Percentiles rank a stretch among this genome's conserved stretches.
These are phyloP conservation scores for Papilio gigon DNA, from an alignment of 2,888 invertebrate genomes.

Conservation along the genomic window DNA sequence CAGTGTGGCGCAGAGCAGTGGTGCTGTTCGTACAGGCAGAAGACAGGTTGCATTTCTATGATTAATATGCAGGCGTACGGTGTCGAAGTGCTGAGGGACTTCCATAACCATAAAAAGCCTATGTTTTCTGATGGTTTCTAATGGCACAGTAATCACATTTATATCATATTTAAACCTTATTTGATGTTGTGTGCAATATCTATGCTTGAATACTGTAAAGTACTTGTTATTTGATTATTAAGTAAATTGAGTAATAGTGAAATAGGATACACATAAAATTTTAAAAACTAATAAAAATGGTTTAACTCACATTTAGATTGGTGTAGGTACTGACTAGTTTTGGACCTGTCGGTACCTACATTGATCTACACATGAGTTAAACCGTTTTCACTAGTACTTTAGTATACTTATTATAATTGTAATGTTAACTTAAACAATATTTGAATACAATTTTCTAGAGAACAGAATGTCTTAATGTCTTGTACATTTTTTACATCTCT, in stretches of 20 bases:
- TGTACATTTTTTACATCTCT: not conserved
- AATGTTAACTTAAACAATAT: not conserved
- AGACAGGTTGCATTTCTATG: constrained; percentile 77
- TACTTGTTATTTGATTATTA: too few species aligned
- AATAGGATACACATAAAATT: too few species aligned
- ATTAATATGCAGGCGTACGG: constrained; percentile 77
- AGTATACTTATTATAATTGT: too few species aligned
- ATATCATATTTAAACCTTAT: not conserved
- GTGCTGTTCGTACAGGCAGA: constrained; percentile 75
- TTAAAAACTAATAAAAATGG: too few species aligned
- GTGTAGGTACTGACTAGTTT: too few species aligned
- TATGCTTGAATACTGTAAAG: not conserved
- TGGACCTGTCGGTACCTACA: too few species aligned
- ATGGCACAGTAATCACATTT: not conserved
- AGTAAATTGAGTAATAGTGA: too few species aligned
- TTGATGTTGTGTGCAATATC: not conserved
- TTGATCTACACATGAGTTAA: too few species aligned
- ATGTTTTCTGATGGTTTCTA: constrained; percentile 62
- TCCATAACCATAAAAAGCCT: constrained; percentile 77
- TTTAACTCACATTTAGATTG: too few species aligned
- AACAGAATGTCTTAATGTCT: not conserved
- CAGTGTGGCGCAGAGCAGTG: constrained; percentile 78
- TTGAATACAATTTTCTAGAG: not conserved
- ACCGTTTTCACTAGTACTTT: too few species aligned
- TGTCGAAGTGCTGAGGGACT: constrained; percentile 74